These are phyloP conservation scores for Perdita meconis DNA, from an alignment of 2,888 invertebrate species.

Conservation along the genomic window DNA sequence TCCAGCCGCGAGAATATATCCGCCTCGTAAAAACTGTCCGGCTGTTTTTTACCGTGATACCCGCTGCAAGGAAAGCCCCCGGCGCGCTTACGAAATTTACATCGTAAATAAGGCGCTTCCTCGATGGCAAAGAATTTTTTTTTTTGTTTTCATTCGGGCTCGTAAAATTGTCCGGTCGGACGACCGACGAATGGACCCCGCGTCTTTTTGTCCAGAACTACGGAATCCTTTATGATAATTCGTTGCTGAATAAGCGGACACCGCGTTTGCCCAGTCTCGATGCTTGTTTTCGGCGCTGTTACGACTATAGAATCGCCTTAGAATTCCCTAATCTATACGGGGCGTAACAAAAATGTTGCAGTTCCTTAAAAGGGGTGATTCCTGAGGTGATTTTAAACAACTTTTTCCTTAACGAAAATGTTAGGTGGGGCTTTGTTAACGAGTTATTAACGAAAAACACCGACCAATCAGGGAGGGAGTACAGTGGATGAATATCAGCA, in stretches of 20 bases:
- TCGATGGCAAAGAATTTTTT: slow-evolving; percentile 39
- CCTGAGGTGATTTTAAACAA: too few species aligned
- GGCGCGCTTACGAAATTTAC: slow-evolving; percentile 30
- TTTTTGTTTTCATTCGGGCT: slow-evolving; percentile 26
- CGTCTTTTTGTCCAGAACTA: slow-evolving; percentile 1
- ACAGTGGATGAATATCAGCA: too few species aligned
- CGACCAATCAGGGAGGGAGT: too few species aligned
- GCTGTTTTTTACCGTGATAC: slow-evolving; percentile 42
- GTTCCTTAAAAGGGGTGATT: too few species aligned
- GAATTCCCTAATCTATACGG: too few species aligned
- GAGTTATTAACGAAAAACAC: too few species aligned
- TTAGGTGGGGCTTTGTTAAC: too few species aligned
- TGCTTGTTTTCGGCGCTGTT: background rate
- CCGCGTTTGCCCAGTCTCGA: background rate
- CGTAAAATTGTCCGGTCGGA: slow-evolving; percentile 40
- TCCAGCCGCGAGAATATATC: slow-evolving; percentile 7
- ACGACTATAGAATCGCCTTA: too few species aligned
- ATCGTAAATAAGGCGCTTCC: slow-evolving; percentile 47
- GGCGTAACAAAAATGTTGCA: too few species aligned
- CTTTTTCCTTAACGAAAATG: too few species aligned
- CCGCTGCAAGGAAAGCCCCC: slow-evolving; percentile 18
- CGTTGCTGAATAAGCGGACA: slow-evolving; percentile 16
- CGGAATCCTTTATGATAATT: slow-evolving; percentile 36
- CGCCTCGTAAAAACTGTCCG: slow-evolving; percentile 40
- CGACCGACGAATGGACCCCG: background rate